phyloP scores from a whole-genome alignment of 2,888 invertebrate genomes.

The Choristoneura rosaceana region DNA sequence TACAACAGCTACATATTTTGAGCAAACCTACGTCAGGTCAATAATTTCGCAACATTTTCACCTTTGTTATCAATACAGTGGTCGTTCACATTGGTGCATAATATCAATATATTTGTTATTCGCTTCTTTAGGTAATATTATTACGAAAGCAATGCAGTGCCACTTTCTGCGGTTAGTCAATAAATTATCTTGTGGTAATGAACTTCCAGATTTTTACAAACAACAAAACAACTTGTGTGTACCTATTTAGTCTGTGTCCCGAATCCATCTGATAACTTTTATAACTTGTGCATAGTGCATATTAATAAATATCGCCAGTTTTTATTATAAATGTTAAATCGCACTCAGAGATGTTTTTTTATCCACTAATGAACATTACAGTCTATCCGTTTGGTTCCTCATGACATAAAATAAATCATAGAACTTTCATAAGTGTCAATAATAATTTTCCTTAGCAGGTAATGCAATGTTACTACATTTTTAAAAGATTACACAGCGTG shows the following conservation, averaged over 20 bases:
- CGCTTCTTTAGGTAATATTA: constrained; percentile 18
- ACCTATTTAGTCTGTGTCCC: background rate
- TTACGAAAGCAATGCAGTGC: background rate
- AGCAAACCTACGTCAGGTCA: constrained; percentile 16
- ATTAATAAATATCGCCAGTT: no score
- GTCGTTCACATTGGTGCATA: constrained; percentile 23
- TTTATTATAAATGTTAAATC: background rate
- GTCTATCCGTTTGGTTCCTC: no score
- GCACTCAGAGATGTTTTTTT: no score
- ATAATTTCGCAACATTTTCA: constrained; percentile 33
- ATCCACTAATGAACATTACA: no score
- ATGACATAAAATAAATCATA: no score
- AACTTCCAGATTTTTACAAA: constrained; percentile 26
- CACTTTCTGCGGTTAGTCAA: background rate
- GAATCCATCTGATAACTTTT: background rate
- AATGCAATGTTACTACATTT: no score
- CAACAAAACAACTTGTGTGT: constrained; percentile 19
- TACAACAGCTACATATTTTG: background rate
- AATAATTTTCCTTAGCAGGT: no score
- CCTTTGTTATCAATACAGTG: constrained; percentile 27
- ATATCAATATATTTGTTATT: constrained; percentile 31
- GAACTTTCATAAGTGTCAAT: no score
- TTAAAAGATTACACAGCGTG: no score
- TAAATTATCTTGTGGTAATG: constrained; percentile 21
- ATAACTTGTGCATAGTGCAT: background rate